Conservation (phyloP, 2,113 vertebrate genomes). For the Esox niger region DNA sequence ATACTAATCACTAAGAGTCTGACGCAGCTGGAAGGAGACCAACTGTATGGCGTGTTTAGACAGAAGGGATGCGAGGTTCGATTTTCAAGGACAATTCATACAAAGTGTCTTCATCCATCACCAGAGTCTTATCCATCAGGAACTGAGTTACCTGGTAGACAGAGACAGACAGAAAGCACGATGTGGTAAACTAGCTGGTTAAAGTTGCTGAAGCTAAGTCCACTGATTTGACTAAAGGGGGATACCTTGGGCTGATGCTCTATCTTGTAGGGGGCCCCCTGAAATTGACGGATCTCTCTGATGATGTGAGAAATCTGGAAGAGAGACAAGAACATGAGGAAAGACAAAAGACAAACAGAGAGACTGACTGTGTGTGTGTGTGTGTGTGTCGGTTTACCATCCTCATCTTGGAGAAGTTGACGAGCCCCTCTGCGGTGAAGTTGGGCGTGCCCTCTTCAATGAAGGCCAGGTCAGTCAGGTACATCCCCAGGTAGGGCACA, state of each 20-base stretch:
- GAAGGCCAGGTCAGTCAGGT: conserved; percentile 85
- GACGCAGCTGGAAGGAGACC: too few relatives aligned
- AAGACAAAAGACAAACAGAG: not conserved
- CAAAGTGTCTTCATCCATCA: conserved; percentile 94
- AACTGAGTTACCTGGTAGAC: conserved; percentile 91
- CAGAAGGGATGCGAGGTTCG: conserved; percentile 83
- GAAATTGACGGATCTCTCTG: conserved; percentile 88
- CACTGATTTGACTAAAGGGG: not conserved
- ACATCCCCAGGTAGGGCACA: conserved; percentile 89
- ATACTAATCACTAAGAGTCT: too few relatives aligned
- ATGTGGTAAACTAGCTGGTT: not conserved
- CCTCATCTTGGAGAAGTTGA: conserved; percentile 92
- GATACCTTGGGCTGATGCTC: conserved; percentile 86
- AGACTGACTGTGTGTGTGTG: too few relatives aligned
- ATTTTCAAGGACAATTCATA: conserved; percentile 95
- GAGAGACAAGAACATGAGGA: not conserved
- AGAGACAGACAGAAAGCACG: not conserved
- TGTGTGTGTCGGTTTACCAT: conserved; percentile 70
- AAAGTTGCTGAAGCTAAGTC: too few relatives aligned
- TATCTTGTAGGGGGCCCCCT: conserved; percentile 86
- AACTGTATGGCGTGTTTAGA: conserved; percentile 28
- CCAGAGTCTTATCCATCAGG: conserved; percentile 89
- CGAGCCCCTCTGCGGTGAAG: conserved; percentile 87
- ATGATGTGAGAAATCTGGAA: conserved; percentile 87
- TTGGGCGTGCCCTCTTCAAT: conserved; percentile 90